Percentiles rank a stretch among this genome's conserved stretches.
Evolutionary conservation across 2,113 vertebrate genomes (phyloP).

Genomic region (Suncus etruscus): DNA sequence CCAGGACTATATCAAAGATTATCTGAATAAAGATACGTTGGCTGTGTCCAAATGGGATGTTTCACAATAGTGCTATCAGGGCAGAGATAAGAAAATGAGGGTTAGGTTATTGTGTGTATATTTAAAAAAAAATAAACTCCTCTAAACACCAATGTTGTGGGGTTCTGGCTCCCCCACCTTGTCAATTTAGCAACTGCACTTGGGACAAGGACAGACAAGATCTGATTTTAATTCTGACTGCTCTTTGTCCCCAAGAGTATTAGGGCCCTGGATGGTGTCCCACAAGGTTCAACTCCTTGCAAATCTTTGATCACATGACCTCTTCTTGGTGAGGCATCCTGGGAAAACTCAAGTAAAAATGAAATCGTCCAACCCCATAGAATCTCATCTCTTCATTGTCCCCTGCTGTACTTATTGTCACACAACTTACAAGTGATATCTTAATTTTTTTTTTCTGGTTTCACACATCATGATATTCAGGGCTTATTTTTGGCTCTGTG

Average conservation of each 20-base stretch:
- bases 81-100: constrained; percentile 20
- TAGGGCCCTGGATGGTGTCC: background rate
- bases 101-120: constrained; percentile 4
- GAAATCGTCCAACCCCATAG: background rate
- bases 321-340: background rate
- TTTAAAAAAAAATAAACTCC: constrained; percentile 35
- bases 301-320: background rate
- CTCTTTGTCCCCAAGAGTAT: background rate
- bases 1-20: constrained; percentile 41
- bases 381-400: background rate
- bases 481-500: no score
- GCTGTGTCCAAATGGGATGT: background rate
- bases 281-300: background rate
- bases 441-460: no score
- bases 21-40: constrained; percentile 28
- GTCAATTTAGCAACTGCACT: constrained; percentile 76
- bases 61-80: constrained; percentile 31
- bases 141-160: constrained; percentile 70
- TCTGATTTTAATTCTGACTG: background rate
- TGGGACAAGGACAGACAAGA: constrained; percentile 7
- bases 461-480: no score
- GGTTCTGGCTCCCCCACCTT: constrained; percentile 81
- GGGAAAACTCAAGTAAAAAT: background rate
- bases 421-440: no score
- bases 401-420: background rate